Conservation (phyloP, 2,113 vertebrate species). For the Tetraodon nigroviridis region DNA sequence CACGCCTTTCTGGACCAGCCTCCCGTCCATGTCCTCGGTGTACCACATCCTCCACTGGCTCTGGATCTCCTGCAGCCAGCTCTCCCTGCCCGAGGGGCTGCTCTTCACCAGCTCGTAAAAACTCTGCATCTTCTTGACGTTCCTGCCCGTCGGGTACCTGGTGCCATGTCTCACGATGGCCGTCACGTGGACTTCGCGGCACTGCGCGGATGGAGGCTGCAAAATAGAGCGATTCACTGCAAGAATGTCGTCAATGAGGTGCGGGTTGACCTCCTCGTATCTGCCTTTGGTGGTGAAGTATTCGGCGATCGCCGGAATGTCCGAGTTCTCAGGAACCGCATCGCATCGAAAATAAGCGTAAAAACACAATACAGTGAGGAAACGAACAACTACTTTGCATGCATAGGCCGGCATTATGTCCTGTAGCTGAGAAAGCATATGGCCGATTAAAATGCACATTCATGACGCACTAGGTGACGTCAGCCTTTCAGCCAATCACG, state of each 20-base stretch:
- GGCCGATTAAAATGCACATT: not conserved
- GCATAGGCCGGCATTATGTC: slow-evolving; percentile 12
- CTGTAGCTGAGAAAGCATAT: not conserved
- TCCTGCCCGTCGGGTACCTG: slow-evolving; percentile 83
- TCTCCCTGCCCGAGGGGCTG: slow-evolving; percentile 16
- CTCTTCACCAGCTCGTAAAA: slow-evolving; percentile 69
- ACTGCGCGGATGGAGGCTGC: slow-evolving; percentile 67
- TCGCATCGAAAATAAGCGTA: not conserved
- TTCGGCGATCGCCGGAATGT: slow-evolving; percentile 63
- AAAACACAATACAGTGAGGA: not conserved
- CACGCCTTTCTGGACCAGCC: slow-evolving; percentile 71
- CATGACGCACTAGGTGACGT: not conserved
- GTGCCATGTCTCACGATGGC: slow-evolving; percentile 88
- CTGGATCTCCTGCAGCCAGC: slow-evolving; percentile 63
- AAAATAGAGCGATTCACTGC: slow-evolving; percentile 67
- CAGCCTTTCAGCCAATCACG: not conserved
- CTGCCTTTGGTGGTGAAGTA: slow-evolving; percentile 89
- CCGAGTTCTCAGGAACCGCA: rapidly evolving
- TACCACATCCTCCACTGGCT: slow-evolving; percentile 83
- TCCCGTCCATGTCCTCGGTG: slow-evolving; percentile 85
- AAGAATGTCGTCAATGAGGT: slow-evolving; percentile 73
- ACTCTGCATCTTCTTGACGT: slow-evolving; percentile 77
- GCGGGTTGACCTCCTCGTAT: slow-evolving; percentile 84
- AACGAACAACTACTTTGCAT: not conserved
- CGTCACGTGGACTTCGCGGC: slow-evolving; percentile 78